A percentile compares a stretch with the other conserved stretches of the same genome.
These are phyloP conservation scores for Menura novaehollandiae DNA, from an alignment of 2,113 vertebrate genomes.

Conservation along the genomic window DNA sequence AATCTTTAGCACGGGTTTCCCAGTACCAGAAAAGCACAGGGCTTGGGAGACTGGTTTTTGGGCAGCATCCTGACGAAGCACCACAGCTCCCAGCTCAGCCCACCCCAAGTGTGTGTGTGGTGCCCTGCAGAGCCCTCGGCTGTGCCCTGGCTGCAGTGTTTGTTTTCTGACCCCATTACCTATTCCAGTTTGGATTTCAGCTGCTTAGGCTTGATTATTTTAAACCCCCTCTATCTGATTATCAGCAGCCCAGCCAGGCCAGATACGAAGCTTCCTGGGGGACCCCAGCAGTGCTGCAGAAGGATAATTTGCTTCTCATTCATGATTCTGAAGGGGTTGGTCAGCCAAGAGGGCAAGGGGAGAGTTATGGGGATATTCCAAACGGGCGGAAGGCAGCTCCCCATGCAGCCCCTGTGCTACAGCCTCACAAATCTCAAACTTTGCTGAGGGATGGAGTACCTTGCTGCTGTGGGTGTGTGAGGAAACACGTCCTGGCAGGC, in stretches of 20 bases:
- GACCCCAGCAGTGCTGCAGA: neutral
- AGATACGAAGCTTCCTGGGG: neutral
- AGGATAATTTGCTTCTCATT: neutral
- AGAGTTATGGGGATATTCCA: neutral
- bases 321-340: neutral
- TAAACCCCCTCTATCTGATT: slow-evolving; percentile 58
- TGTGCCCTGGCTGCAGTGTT: neutral
- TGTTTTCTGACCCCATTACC: slow-evolving; percentile 40
- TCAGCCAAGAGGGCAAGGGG: neutral
- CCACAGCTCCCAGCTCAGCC: neutral
- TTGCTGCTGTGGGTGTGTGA: accelerated
- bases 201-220: slow-evolving; percentile 54
- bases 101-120: accelerated
- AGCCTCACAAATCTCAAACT: neutral
- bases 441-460: neutral
- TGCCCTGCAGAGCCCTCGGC: neutral
- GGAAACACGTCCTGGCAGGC: neutral
- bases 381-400: neutral
- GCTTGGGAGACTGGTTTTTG: neutral
- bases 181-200: slow-evolving; percentile 46
- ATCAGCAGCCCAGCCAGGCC: slow-evolving; percentile 1
- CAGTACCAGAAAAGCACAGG: neutral
- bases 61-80: neutral
- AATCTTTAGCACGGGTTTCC: neutral
- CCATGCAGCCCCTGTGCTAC: neutral